These are phyloP conservation scores for Camponotus floridanus DNA, from an alignment of 1,140 invertebrate species.

Conservation along the genomic window DNA sequence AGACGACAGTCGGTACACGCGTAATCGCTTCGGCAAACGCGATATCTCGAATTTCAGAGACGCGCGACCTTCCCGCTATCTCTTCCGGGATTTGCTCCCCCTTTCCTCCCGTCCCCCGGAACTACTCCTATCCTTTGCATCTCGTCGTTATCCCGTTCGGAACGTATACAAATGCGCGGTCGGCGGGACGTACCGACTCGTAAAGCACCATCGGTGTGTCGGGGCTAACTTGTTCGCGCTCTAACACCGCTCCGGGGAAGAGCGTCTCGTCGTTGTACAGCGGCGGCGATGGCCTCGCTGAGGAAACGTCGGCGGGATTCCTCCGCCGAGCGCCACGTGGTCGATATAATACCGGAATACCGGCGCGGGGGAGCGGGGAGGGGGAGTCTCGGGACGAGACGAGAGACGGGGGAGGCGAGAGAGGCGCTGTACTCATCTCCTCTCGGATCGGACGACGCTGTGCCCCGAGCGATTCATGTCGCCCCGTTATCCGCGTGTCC, in stretches of 20 bases:
- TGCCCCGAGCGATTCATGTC: slow-evolving; percentile 56
- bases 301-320: slow-evolving; percentile 55
- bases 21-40: slow-evolving; percentile 58
- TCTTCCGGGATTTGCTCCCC: slow-evolving; percentile 4
- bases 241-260: slow-evolving; percentile 64
- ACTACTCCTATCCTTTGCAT: not conserved
- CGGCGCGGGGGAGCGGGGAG: too few species aligned
- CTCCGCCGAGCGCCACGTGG: slow-evolving; percentile 47
- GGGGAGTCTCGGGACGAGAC: not conserved
- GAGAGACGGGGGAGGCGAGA: not conserved
- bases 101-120: not conserved
- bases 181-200: slow-evolving; percentile 50
- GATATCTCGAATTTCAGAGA: slow-evolving; percentile 69
- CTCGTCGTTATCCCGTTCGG: slow-evolving; percentile 9
- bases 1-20: slow-evolving; percentile 55
- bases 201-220: slow-evolving; percentile 64
- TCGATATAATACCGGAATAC: not conserved
- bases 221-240: slow-evolving; percentile 67
- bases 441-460: slow-evolving; percentile 32
- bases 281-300: slow-evolving; percentile 11
- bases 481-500: slow-evolving; percentile 31
- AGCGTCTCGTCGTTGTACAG: slow-evolving; percentile 36
- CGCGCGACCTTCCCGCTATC: not conserved
- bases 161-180: slow-evolving; percentile 4
- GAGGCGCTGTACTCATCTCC: not conserved